phyloP scores from a whole-genome alignment of 2,113 vertebrate species.

The Nerophis lumbriciformis region DNA sequence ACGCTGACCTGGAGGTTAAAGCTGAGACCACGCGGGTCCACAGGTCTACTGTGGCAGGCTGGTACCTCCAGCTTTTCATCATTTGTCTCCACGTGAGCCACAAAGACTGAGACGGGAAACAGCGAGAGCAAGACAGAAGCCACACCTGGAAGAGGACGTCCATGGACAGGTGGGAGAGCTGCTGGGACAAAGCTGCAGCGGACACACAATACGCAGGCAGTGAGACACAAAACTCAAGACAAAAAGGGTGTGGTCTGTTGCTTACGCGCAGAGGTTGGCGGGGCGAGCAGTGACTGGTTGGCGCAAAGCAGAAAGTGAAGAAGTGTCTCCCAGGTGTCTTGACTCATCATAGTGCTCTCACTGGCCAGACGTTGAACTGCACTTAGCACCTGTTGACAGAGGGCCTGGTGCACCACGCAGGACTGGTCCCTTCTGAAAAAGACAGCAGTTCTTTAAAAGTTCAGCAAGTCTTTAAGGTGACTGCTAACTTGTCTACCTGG shows the following conservation, averaged over 20 bases:
- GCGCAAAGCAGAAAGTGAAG: slow-evolving; percentile 90
- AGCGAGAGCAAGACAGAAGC: slow-evolving; percentile 87
- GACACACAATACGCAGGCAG: not conserved
- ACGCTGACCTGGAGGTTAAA: slow-evolving; percentile 86
- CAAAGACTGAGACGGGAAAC: slow-evolving; percentile 91
- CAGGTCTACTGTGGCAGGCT: slow-evolving; percentile 92
- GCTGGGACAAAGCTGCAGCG: not conserved
- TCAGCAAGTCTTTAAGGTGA: too few species aligned
- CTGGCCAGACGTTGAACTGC: slow-evolving; percentile 92
- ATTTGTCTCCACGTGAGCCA: slow-evolving; percentile 96
- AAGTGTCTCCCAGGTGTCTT: slow-evolving; percentile 95
- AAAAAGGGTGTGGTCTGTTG: not conserved
- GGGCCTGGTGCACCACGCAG: slow-evolving; percentile 81
- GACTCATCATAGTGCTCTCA: slow-evolving; percentile 84
- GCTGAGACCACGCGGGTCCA: slow-evolving; percentile 94
- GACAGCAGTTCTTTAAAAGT: not conserved
- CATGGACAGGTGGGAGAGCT: not conserved
- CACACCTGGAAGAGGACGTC: slow-evolving; percentile 90
- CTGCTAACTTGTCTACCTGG: slow-evolving; percentile 71
- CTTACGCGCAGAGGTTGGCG: slow-evolving; percentile 86
- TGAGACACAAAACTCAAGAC: not conserved
- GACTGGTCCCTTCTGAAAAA: slow-evolving; percentile 77
- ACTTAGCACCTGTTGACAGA: slow-evolving; percentile 89
- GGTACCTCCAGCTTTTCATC: slow-evolving; percentile 95
- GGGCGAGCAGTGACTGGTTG: slow-evolving; percentile 87